A percentile compares a stretch with the other conserved stretches of the same genome.
phyloP scores from a whole-genome alignment of 2,113 vertebrate genomes.

The Rhinopithecus roxellana region DNA sequence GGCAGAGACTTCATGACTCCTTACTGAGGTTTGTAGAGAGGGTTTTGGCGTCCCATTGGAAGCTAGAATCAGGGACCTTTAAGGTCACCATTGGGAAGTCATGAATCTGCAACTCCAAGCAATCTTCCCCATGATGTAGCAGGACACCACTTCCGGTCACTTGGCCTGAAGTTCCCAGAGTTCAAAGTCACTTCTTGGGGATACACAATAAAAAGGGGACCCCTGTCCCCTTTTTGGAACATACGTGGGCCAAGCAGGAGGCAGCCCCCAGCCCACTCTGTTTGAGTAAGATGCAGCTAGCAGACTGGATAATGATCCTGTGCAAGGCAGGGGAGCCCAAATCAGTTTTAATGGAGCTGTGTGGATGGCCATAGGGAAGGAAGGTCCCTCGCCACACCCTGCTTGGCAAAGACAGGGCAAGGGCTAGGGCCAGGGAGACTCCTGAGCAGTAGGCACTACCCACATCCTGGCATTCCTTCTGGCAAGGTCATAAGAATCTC shows the following conservation, averaged over 20 bases:
- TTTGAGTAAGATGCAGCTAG: not conserved
- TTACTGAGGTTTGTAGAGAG: not conserved
- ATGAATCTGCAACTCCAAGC: not conserved
- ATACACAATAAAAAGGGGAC: not conserved
- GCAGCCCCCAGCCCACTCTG: not conserved
- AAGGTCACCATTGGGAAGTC: not conserved
- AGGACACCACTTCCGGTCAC: not conserved
- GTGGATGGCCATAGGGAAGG: rapidly evolving
- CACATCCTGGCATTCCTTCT: not conserved
- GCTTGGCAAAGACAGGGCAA: not conserved
- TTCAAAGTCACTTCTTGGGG: not conserved
- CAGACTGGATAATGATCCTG: rapidly evolving
- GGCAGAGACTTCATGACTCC: not conserved
- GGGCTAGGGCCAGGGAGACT: too few species aligned
- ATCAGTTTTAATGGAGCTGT: not conserved
- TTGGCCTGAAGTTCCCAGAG: not conserved
- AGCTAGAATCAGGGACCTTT: not conserved
- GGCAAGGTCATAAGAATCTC: not conserved
- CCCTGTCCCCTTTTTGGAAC: not conserved
- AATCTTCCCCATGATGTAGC: not conserved
- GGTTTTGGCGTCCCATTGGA: rapidly evolving
- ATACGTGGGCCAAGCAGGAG: not conserved
- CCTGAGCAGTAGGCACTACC: not conserved
- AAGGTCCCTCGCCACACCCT: rapidly evolving
- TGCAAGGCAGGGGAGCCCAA: not conserved